Base-by-base conservation (phyloP, 2,797 vertebrate genomes). In the Alcedo atthis region DNA sequence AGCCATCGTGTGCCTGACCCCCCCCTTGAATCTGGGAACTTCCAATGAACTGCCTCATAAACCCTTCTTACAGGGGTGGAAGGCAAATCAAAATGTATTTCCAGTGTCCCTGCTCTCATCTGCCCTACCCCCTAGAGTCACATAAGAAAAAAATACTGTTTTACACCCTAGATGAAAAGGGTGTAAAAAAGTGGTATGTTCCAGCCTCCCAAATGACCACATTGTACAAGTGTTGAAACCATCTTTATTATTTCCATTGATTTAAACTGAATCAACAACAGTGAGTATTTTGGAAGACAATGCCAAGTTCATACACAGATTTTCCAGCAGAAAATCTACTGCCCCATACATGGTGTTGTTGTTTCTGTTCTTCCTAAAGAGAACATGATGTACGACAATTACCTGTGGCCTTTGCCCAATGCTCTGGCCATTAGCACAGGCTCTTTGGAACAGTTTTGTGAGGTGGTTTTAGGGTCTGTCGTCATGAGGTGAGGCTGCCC, bases 311-410 rank as follows among this genome's bases (percentile, higher is more conserved):
- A 75, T 2, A 5, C 18, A 30, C 28, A 43, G 18, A 5, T 10
- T 40, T 94, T 89, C 67, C 85, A 81, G n/a, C 46, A 66, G 66
- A 42, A 62, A 30, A 42, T 68, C 67, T 70, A 81, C 76, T 81
- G 28, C 69, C 40, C 12, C 0, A 0, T 45, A 49, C 11, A 17
- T 11, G 30, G 11, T 9, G 26, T 15, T 59, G 46, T 20, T 55
- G 63, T 43, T 84, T 69, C 55, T 84, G 20, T 69, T n/a, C 74
- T 43, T 25, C 35, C n/a, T n/a, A 11, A 15, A 71, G 57, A 37
- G 59, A 85, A 43, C 20, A 13, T 0, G n/a, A 33, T 6, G 25
- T 2, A 28, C 0, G 0, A 32, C 33, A 53, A 66, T 24, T 49
- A 85, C 49, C 54, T 54, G 59, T 28, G 45, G 54, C 49, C 33